These are phyloP conservation scores for Leucophora obtusa DNA, from an alignment of 2,888 invertebrate genomes.

Conservation along the genomic window DNA sequence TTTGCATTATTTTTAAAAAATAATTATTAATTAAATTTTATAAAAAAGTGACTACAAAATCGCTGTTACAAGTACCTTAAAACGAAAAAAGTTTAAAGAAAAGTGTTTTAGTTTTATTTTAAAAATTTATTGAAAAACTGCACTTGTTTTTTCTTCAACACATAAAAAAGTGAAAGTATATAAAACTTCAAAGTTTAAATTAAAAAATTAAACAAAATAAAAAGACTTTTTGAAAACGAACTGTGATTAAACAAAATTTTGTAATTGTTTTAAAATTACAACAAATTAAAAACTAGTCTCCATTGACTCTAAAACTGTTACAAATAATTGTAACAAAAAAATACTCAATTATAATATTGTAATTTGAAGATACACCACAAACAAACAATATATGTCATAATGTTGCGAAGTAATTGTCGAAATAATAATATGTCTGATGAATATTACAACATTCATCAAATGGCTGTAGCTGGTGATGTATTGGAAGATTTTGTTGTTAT, in stretches of 20 bases:
- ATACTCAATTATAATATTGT: conserved; percentile 1
- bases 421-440: conserved; percentile 82
- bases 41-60: conserved; percentile 1
- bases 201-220: conserved; percentile 25
- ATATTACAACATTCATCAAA: conserved; percentile 81
- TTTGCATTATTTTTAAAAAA: conserved; percentile 16
- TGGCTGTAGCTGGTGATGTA: conserved; percentile 83
- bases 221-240: conserved; percentile 50
- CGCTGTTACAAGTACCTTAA: not conserved
- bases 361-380: conserved; percentile 13
- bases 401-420: conserved; percentile 73
- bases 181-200: conserved; percentile 37
- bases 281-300: conserved; percentile 28
- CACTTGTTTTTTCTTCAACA: conserved; percentile 25
- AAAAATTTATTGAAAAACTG: conserved; percentile 18
- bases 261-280: conserved; percentile 46
- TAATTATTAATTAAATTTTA: not conserved
- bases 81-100: conserved; percentile 1
- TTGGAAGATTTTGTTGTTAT: conserved; percentile 86
- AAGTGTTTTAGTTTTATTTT: conserved; percentile 9
- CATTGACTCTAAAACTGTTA: conserved; percentile 20
- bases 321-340: conserved; percentile 18
- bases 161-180: conserved; percentile 65
- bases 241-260: conserved; percentile 48
- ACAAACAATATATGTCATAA: conserved; percentile 66